These are phyloP conservation scores for Nixonia krombeini DNA, from an alignment of 1,140 invertebrate species.

Conservation along the genomic window DNA sequence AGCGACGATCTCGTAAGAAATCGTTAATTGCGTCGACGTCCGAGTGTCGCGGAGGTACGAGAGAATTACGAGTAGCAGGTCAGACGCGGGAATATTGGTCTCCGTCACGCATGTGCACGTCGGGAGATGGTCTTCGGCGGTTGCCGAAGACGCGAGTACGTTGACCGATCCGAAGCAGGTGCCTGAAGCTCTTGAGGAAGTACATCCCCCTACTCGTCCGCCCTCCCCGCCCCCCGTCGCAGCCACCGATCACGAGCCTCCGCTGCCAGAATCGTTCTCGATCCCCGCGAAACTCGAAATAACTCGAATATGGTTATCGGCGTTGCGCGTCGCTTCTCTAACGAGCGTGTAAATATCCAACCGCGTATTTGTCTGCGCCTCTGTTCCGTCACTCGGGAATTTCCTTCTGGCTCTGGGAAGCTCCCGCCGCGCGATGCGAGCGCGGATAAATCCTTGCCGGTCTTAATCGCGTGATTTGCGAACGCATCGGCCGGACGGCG, in stretches of 20 bases:
- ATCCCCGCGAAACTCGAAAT: slow-evolving; percentile 16
- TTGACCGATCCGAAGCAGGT: slow-evolving; percentile 41
- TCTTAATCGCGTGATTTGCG: too few relatives aligned
- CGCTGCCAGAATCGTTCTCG: slow-evolving; percentile 13
- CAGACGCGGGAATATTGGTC: slow-evolving; percentile 11
- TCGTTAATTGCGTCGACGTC: slow-evolving; percentile 11
- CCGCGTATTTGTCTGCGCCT: not conserved
- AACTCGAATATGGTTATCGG: slow-evolving; percentile 19
- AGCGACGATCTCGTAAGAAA: slow-evolving; percentile 1
- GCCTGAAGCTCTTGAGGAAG: slow-evolving; percentile 33
- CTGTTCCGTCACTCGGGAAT: slow-evolving; percentile 1
- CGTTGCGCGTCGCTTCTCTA: slow-evolving; percentile 2
- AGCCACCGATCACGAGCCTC: slow-evolving; percentile 8
- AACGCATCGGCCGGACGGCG: too few relatives aligned
- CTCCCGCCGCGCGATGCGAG: too few relatives aligned
- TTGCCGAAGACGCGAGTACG: slow-evolving; percentile 31
- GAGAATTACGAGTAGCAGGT: slow-evolving; percentile 4
- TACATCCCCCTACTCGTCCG: slow-evolving; percentile 14
- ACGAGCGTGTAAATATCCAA: slow-evolving; percentile 9
- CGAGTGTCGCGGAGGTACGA: not conserved
- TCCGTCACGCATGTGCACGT: slow-evolving; percentile 12
- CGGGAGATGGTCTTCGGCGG: not conserved
- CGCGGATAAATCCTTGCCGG: too few relatives aligned
- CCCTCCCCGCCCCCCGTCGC: too few relatives aligned
- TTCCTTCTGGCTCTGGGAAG: too few relatives aligned